Conservation (phyloP, 2,888 invertebrate genomes). For the Cenopis cana region DNA sequence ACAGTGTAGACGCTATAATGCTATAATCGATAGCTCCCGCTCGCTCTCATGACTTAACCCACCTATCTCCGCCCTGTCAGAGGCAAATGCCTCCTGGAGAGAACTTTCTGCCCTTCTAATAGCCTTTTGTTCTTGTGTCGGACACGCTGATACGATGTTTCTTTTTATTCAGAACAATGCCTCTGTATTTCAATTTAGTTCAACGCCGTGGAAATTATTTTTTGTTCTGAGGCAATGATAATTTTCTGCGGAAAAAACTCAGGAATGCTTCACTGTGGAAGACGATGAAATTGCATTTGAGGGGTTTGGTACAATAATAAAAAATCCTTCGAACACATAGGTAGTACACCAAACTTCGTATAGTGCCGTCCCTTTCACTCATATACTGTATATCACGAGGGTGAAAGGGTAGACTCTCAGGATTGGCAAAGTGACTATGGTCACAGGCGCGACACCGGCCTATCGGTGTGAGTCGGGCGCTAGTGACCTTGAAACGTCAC, state of each 20-base stretch:
- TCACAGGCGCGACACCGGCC: no score
- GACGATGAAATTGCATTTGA: conserved; percentile 1
- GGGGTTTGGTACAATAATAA: background rate
- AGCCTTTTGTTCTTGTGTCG: conserved; percentile 43
- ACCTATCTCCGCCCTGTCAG: conserved; percentile 34
- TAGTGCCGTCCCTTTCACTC: no score
- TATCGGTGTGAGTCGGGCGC: no score
- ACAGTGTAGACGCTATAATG: no score
- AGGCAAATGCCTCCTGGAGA: conserved; percentile 43
- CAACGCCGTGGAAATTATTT: conserved; percentile 33
- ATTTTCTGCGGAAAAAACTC: background rate
- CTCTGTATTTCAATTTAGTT: conserved; percentile 38
- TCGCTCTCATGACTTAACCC: background rate
- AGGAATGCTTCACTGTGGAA: background rate
- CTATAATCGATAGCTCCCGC: conserved; percentile 6
- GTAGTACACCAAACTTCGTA: no score
- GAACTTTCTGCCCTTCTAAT: conserved; percentile 43
- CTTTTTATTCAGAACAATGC: conserved; percentile 41
- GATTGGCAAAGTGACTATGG: no score
- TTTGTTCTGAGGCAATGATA: conserved; percentile 22
- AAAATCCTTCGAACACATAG: background rate
- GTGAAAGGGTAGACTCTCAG: no score
- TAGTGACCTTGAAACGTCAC: no score
- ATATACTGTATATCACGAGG: no score
- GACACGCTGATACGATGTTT: conserved; percentile 38